These are phyloP conservation scores for Himantopus leucocephalus DNA, from an alignment of 2,113 vertebrate species.

Conservation along the genomic window DNA sequence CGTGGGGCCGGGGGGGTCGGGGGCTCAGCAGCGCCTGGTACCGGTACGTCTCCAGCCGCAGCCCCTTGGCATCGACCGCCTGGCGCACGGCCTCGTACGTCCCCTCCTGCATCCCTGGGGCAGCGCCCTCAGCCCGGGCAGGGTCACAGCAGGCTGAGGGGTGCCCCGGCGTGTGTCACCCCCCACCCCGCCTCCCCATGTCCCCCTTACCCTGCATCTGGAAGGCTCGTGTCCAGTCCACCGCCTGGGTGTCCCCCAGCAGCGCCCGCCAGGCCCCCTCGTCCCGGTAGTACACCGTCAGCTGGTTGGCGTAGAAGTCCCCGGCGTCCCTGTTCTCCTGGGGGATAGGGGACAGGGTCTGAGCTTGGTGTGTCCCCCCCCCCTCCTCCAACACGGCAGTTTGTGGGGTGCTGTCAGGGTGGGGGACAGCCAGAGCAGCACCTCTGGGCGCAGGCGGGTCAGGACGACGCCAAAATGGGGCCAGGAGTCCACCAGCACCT, in stretches of 20 bases:
- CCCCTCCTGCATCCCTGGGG: neutral
- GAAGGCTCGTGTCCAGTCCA: neutral
- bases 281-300: neutral
- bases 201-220: neutral
- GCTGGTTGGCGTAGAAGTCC: neutral
- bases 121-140: neutral
- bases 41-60: neutral
- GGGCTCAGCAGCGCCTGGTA: neutral
- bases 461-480: neutral
- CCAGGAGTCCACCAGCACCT: conserved; percentile 48
- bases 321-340: neutral
- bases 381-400: rapidly evolving
- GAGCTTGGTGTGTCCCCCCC: neutral
- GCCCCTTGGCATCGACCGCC: neutral
- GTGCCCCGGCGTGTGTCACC: neutral
- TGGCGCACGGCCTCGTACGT: neutral
- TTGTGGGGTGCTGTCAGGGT: neutral
- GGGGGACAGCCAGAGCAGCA: rapidly evolving
- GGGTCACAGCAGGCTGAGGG: neutral
- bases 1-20: neutral
- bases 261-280: neutral
- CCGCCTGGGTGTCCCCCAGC: neutral
- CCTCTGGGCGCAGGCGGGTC: conserved; percentile 29
- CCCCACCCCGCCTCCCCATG: neutral
- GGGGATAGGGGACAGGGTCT: neutral